A percentile compares a stretch with the other conserved stretches of the same genome.
These are phyloP conservation scores for Drosophila ustulata DNA, from an alignment of 2,888 invertebrate species.

Conservation along the genomic window DNA sequence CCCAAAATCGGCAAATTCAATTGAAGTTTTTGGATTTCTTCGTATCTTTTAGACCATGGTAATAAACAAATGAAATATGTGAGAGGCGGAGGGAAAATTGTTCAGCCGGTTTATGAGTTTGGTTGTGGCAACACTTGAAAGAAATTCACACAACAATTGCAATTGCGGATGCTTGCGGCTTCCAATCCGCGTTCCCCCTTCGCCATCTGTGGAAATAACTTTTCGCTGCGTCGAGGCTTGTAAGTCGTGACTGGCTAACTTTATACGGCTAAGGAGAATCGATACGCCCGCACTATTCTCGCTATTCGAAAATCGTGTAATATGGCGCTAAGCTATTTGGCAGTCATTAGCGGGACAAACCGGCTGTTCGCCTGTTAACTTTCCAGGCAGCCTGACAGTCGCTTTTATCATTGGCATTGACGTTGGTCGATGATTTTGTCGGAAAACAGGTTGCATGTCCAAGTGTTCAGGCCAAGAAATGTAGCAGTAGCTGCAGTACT, in stretches of 20 bases:
- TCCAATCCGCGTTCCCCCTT: constrained; percentile 2
- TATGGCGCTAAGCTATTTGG: constrained; percentile 53
- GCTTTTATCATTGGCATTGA: constrained; percentile 56
- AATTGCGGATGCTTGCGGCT: constrained; percentile 67
- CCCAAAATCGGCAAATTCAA: constrained; percentile 24
- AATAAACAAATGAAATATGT: constrained; percentile 57
- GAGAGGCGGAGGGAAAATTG: constrained; percentile 30
- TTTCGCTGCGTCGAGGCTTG: constrained; percentile 48
- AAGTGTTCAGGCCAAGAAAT: constrained; percentile 77
- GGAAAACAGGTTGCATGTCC: constrained; percentile 52
- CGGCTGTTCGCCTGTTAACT: constrained; percentile 45
- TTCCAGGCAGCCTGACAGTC: constrained; percentile 10
- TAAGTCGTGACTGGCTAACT: too few species aligned
- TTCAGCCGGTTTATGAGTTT: constrained; percentile 53
- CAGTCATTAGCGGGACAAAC: constrained; percentile 72
- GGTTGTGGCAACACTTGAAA: constrained; percentile 66
- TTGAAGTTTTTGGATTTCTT: constrained; percentile 29
- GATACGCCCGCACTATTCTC: constrained; percentile 24
- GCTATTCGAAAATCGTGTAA: constrained; percentile 32
- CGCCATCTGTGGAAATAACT: constrained; percentile 43
- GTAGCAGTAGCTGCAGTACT: constrained; percentile 57
- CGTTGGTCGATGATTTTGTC: constrained; percentile 40
- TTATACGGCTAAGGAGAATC: neutral
- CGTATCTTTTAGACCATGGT: constrained; percentile 45
- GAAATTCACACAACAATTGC: constrained; percentile 70